Percentiles rank a stretch among this genome's conserved stretches.
Evolutionary conservation across 2,113 vertebrate genomes (phyloP).

Genomic region (Pedetes capensis): DNA sequence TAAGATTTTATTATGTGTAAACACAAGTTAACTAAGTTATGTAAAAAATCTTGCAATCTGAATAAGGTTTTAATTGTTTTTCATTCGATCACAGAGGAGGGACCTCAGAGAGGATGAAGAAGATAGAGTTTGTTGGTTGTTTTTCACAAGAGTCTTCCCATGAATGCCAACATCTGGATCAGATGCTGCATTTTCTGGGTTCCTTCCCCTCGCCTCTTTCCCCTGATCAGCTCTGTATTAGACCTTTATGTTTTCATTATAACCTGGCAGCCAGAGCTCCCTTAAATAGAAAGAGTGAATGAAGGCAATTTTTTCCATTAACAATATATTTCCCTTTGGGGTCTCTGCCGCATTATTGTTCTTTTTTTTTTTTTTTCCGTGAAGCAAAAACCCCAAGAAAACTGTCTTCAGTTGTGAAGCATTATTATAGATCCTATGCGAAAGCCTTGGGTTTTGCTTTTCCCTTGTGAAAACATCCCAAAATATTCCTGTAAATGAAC

Average conservation of each 20-base stretch:
- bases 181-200: conserved; percentile 60
- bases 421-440: conserved; percentile 69
- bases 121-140: conserved; percentile 39
- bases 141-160: conserved; percentile 56
- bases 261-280: conserved; percentile 74
- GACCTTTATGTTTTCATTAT: conserved; percentile 77
- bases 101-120: conserved; percentile 39
- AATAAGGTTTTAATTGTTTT: neutral
- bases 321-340: conserved; percentile 82
- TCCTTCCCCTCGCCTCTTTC: neutral
- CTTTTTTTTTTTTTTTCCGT: conserved; percentile 71
- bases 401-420: conserved; percentile 73
- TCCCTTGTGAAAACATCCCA: conserved; percentile 60
- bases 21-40: neutral
- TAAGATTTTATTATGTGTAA: neutral
- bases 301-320: conserved; percentile 83
- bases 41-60: neutral
- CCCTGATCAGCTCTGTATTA: conserved; percentile 70
- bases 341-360: conserved; percentile 74
- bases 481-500: conserved; percentile 58
- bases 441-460: conserved; percentile 64
- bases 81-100: neutral
- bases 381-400: conserved; percentile 67
- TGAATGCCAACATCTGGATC: conserved; percentile 71
- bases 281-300: conserved; percentile 80